A percentile compares a stretch with the other conserved stretches of the same genome.
Conservation (phyloP, 2,888 invertebrate genomes). For the Cybosia mesomella region DNA sequence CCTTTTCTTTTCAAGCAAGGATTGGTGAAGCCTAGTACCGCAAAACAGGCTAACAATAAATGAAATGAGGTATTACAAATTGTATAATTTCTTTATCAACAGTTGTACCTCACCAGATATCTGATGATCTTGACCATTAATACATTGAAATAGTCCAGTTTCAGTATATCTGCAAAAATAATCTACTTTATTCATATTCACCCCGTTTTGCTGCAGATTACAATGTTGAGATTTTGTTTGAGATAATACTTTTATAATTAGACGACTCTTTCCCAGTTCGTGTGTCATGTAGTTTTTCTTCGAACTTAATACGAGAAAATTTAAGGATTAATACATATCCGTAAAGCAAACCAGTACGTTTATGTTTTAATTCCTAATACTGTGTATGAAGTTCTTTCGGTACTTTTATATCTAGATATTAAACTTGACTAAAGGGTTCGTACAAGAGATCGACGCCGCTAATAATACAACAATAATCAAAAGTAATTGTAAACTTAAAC, state of each 20-base stretch:
- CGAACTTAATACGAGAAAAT: not conserved
- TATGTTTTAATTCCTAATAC: slow-evolving; percentile 5
- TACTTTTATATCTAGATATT: not conserved
- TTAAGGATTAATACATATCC: not conserved
- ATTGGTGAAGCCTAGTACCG: not conserved
- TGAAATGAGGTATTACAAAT: not conserved
- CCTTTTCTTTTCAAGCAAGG: not conserved
- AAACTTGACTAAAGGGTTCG: slow-evolving; percentile 34
- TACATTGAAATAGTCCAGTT: no score
- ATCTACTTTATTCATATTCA: not conserved
- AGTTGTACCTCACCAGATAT: no score
- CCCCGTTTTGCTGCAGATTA: no score
- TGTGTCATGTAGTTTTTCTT: not conserved
- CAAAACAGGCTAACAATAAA: not conserved
- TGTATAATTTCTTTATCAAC: not conserved
- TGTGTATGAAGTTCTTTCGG: not conserved
- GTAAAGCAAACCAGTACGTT: not conserved
- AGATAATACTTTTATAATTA: not conserved
- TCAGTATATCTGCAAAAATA: no score
- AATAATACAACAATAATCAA: slow-evolving; percentile 78
- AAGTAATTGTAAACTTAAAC: slow-evolving; percentile 82
- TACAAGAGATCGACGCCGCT: slow-evolving; percentile 48
- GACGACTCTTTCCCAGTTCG: not conserved
- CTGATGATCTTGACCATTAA: no score
- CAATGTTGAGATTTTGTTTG: not conserved